A percentile compares a stretch with the other conserved stretches of the same genome.
Conservation (phyloP, 2,113 vertebrate genomes). For the Epinephelus lanceolatus region DNA sequence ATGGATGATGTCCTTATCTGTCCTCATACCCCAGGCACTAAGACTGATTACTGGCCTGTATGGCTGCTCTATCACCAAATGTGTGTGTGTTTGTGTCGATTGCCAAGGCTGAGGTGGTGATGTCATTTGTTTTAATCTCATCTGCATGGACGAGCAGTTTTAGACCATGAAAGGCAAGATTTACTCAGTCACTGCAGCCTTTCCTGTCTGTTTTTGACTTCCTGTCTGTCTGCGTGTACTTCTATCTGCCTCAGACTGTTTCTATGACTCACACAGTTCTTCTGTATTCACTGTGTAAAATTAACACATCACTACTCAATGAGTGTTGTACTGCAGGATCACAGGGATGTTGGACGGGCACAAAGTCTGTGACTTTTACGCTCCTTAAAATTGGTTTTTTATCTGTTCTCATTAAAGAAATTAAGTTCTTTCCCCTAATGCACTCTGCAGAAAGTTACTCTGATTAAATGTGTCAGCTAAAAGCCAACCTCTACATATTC, state of each 20-base stretch:
- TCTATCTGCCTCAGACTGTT: constrained; percentile 19
- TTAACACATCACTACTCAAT: neutral
- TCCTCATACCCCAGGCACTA: constrained; percentile 4
- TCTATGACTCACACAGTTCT: constrained; percentile 46
- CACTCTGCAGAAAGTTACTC: neutral
- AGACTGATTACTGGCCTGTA: constrained; percentile 30
- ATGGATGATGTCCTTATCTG: constrained; percentile 53
- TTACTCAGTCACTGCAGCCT: constrained; percentile 12
- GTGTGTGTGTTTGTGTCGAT: neutral
- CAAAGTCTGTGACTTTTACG: neutral
- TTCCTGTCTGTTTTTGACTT: constrained; percentile 41
- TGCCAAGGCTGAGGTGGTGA: constrained; percentile 47
- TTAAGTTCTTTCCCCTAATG: neutral
- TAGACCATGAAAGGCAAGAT: constrained; percentile 50
- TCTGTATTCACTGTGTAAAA: constrained; percentile 23
- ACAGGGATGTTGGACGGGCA: neutral
- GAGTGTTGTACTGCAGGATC: neutral
- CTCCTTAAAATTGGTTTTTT: neutral
- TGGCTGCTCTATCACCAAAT: constrained; percentile 33
- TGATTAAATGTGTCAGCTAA: neutral
- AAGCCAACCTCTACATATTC: neutral
- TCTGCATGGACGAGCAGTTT: constrained; percentile 43
- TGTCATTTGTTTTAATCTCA: constrained; percentile 65
- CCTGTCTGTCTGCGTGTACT: constrained; percentile 19
- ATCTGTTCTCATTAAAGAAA: constrained; percentile 4